Evolutionary conservation across 2,888 invertebrate genomes (phyloP), one percentile per base, ranked within the genome.

Genomic region (Amphipyra tragopoginis): DNA sequence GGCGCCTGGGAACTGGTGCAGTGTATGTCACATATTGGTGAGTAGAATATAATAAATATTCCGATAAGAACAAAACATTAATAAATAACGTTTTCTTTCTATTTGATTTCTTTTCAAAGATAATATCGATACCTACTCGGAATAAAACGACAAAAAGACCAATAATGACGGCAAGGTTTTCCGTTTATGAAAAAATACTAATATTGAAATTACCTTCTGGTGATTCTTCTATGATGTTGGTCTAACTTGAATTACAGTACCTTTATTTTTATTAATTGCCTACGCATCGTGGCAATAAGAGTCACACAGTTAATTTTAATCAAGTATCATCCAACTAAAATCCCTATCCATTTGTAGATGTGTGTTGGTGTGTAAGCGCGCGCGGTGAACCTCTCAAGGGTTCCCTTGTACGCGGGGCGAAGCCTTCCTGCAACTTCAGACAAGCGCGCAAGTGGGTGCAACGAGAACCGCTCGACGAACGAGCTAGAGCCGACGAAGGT

Each of bases 351-450:
- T 44, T 57, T 65, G 95, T 96, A 82, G 97, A 97, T 4, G 97
- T 98, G 0, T 98, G 98, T 82, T 98, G 98, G 98, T 98, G 98
- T 86, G 98, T 98, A 1, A 97, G 97, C 79, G 96, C 96, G 38
- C 96, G 97, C 75, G 98, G 98, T 0, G 97, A 97, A 73, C 97
- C 97, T 0, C 90, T 97, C 1, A 97, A 97, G 86, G 98, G 98
- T 0, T 97, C 97, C 0, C 88, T 98, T 49, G 97, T 97, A 0
- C 95, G 97, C 48, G 97, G 97, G 15, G 95, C 95, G 1, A 96
- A 97, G 72, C 98, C 98, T 0, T 94, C 96, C 39, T 98, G 98
- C 86, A 97, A 97, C 86, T 97, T 97, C 86, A 95, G 98, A 40
- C 97, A 97, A 86, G 97, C 97, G 0, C 95, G 98, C 64, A 96